Conservation (phyloP, 2,888 invertebrate species). For the Yponomeuta sedellus region DNA sequence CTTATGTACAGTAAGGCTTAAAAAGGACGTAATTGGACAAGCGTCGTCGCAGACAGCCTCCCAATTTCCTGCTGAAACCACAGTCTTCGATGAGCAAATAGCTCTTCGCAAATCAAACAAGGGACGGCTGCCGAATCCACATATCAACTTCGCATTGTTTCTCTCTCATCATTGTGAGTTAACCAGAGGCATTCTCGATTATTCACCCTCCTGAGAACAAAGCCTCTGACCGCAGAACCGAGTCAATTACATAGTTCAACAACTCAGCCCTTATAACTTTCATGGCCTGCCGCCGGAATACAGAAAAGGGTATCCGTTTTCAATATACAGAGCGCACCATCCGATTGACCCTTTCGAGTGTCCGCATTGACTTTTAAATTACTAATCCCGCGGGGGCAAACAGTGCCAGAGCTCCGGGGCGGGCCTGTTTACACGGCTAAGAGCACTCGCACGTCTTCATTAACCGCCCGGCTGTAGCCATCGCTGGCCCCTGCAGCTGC, state of each 20-base stretch:
- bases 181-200: conserved; percentile 75
- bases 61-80: conserved; percentile 65
- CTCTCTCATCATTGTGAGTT: conserved; percentile 65
- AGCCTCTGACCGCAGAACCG: conserved; percentile 72
- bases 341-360: conserved; percentile 75
- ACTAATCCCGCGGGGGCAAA: conserved; percentile 73
- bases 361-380: conserved; percentile 77
- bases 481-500: conserved; percentile 15
- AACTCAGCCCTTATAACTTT: conserved; percentile 76
- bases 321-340: conserved; percentile 65
- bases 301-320: conserved; percentile 76
- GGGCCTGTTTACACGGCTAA: conserved; percentile 66
- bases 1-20: conserved; percentile 44
- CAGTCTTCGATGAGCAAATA: conserved; percentile 67
- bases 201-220: conserved; percentile 70
- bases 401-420: conserved; percentile 59
- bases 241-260: conserved; percentile 77
- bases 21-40: conserved; percentile 65
- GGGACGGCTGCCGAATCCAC: conserved; percentile 68
- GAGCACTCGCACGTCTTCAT: conserved; percentile 73
- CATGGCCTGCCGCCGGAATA: conserved; percentile 72
- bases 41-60: conserved; percentile 54
- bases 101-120: conserved; percentile 75
- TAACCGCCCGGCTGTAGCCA: conserved; percentile 36
- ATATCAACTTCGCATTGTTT: conserved; percentile 74